Evolutionary conservation across 2,888 invertebrate species (phyloP), one percentile per base, ranked within the genome.

Genomic region (Cylindroiulus punctatus): DNA sequence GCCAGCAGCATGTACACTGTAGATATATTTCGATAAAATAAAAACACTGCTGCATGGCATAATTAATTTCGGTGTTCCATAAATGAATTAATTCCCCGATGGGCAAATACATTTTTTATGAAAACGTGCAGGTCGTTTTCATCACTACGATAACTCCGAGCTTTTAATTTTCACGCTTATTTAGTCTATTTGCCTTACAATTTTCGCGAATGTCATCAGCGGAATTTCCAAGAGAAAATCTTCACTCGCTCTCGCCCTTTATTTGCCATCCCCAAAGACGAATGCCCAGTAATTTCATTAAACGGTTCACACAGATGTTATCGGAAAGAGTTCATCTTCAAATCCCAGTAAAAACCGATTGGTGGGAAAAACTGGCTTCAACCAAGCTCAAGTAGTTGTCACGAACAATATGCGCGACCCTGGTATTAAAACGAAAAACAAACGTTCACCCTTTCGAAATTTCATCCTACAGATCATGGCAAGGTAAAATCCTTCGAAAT

Each of bases 271-370:
- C 10, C 22, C 8, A 26, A 26, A 65, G 65, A 65, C 65, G 12
- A 65, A 26, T 26, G 65, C 26, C 22, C 8, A 65, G 65, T 65
- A 65, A 65, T 65, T 65, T 65, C 65, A 65, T 65, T 65, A 65
- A 65, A 65, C 22, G 26, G n/a, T 26, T 65, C 36, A 65, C 12
- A 26, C 2, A 26, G 65, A n/a, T 65, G n/a, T 57, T 22, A 57
- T 22, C 22, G 0, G n/a, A 26, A 65, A 65, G 14, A 5, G 26
- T 65, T 26, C 26, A 65, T 26, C 12, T 10, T 26, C 10, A 26
- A 65, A 65, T 65, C 65, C 26, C 10, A 26, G 65, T n/a, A 26
- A 65, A 52, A 52, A 19, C 52, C 19, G 0, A 52, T 52, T n/a
- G 14, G n/a, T 14, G n/a, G n/a, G 14, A n/a, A 52, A 52, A 52